Percentiles rank a stretch among this genome's conserved stretches.
Conservation (phyloP, 2,888 invertebrate genomes). For the Oithona nana region DNA sequence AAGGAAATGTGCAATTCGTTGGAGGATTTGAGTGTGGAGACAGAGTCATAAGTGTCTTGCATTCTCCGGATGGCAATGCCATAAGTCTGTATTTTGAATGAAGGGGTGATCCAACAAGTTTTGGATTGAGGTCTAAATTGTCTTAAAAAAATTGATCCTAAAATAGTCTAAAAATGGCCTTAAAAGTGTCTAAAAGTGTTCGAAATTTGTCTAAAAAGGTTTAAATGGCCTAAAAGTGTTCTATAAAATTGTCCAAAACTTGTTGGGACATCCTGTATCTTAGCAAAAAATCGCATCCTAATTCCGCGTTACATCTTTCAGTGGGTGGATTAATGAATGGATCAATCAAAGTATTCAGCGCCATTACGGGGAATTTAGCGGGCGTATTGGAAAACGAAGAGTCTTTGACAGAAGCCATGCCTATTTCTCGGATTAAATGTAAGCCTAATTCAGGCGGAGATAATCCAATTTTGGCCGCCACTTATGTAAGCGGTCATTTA, state of each 20-base stretch:
- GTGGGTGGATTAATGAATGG: not conserved
- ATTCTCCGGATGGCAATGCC: not conserved
- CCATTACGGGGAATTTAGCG: not conserved
- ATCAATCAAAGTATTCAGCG: constrained; percentile 1
- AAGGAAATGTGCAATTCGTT: not conserved
- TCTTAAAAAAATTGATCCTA: no score
- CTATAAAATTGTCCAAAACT: no score
- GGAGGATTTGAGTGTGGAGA: not conserved
- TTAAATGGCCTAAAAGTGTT: no score
- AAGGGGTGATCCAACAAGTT: no score
- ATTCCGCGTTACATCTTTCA: no score
- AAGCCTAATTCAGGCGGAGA: not conserved
- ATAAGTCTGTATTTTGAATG: no score
- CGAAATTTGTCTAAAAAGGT: not conserved
- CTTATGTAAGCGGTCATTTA: constrained; percentile 5
- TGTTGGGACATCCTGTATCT: no score
- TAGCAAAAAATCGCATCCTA: no score
- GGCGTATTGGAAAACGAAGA: not conserved
- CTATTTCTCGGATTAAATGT: not conserved
- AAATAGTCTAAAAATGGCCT: no score
- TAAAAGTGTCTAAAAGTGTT: not conserved
- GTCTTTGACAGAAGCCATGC: not conserved
- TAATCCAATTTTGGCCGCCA: constrained; percentile 4
- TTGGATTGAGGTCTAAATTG: no score
- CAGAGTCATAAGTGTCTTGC: not conserved